Evolutionary conservation across 1,140 invertebrate genomes (phyloP).

Genomic region (Ruditapes philippinarum): DNA sequence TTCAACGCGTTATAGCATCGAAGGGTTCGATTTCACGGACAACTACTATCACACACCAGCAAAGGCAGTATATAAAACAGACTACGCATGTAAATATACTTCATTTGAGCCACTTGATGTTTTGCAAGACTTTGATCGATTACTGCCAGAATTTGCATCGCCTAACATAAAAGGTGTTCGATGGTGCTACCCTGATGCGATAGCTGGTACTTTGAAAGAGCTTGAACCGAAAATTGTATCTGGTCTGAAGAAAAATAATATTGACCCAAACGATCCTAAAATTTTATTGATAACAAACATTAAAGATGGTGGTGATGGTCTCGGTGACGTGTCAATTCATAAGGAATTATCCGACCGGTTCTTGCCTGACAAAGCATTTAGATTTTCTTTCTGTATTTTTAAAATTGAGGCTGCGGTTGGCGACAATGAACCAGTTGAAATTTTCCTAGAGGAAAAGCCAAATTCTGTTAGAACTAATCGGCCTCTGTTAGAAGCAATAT

Average conservation of each 20-base stretch:
- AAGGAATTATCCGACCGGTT: background rate
- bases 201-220: background rate
- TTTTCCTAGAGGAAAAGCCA: background rate
- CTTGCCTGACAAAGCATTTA: background rate
- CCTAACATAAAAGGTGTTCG: background rate
- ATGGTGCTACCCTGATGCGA: background rate
- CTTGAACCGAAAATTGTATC: background rate
- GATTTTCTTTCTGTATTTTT: slow-evolving; percentile 24
- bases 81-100: background rate
- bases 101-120: slow-evolving; percentile 5
- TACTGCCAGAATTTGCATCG: background rate
- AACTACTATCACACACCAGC: background rate
- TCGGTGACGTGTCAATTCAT: slow-evolving; percentile 8
- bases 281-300: background rate
- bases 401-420: background rate
- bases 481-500: background rate
- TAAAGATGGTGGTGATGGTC: slow-evolving; percentile 3
- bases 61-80: background rate
- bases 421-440: background rate
- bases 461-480: background rate
- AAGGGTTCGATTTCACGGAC: background rate
- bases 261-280: background rate
- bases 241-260: background rate
- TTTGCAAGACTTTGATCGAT: background rate
- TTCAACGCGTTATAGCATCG: background rate